phyloP scores from a whole-genome alignment of 37 sponge, comb jelly and placozoan genomes.

The Mnemiopsis leidyi region DNA sequence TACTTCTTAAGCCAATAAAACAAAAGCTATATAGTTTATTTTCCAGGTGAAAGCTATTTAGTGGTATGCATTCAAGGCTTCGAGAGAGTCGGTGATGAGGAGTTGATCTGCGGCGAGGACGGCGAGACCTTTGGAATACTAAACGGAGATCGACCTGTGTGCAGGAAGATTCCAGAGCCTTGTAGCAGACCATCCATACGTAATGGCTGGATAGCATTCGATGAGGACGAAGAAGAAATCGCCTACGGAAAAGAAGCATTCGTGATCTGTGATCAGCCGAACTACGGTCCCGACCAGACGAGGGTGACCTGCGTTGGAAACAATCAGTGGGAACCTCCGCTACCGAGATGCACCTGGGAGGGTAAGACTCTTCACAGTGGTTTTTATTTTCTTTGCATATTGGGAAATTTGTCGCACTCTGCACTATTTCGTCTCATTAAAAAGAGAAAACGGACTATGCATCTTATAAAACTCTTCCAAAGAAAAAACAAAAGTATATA shows the following conservation, averaged over 20 bases:
- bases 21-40: too few species aligned
- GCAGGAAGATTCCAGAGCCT: not conserved
- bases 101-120: not conserved
- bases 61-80: not conserved
- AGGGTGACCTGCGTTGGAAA: constrained; percentile 12
- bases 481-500: too few species aligned
- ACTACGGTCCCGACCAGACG: not conserved
- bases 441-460: too few species aligned
- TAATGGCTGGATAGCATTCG: not conserved
- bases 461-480: too few species aligned
- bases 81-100: not conserved
- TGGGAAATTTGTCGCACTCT: too few species aligned
- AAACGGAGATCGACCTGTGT: not conserved
- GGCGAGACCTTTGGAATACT: not conserved
- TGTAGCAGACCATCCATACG: not conserved
- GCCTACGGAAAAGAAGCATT: not conserved
- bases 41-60: not conserved
- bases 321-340: not conserved
- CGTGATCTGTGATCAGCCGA: not conserved
- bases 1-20: too few species aligned
- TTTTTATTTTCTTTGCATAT: too few species aligned
- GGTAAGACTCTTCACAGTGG: too few species aligned
- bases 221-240: not conserved
- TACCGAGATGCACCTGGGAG: not conserved
- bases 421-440: too few species aligned